Percentiles rank a stretch among this genome's conserved stretches.
phyloP scores from a whole-genome alignment of 2,113 vertebrate genomes.

The Rafetus swinhoei region DNA sequence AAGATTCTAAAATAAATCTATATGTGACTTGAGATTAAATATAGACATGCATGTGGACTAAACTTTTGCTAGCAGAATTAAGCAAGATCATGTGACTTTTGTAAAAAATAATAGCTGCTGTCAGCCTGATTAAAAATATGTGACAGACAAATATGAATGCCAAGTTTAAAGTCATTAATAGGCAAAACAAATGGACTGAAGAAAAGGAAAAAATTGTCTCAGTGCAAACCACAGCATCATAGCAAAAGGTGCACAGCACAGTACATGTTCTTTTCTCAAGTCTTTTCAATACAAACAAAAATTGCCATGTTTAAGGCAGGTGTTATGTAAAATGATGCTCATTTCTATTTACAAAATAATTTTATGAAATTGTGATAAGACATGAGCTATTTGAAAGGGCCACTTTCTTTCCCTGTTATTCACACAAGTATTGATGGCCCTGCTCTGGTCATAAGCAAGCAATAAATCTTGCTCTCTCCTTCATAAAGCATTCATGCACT shows the following conservation, averaged over 20 bases:
- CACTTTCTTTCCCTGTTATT: background rate
- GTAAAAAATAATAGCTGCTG: background rate
- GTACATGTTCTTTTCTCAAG: background rate
- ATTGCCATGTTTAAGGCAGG: background rate
- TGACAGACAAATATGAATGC: background rate
- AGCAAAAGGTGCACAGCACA: background rate
- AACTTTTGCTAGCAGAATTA: background rate
- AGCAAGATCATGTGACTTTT: background rate
- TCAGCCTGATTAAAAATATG: background rate
- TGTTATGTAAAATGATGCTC: background rate
- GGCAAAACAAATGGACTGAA: background rate
- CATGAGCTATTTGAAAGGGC: background rate
- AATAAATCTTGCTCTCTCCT: background rate
- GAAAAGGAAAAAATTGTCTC: background rate
- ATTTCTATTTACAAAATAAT: background rate
- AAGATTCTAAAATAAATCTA: background rate
- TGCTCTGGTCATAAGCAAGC: background rate
- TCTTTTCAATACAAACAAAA: background rate
- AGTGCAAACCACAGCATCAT: background rate
- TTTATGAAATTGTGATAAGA: background rate
- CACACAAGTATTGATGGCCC: background rate
- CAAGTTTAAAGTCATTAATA: background rate
- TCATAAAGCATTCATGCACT: background rate
- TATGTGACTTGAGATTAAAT: background rate
- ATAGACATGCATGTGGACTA: background rate